Percentiles rank a stretch among this genome's conserved stretches.
These are phyloP conservation scores for Cerceris rybyensis DNA, from an alignment of 2,888 invertebrate species.

Conservation along the genomic window DNA sequence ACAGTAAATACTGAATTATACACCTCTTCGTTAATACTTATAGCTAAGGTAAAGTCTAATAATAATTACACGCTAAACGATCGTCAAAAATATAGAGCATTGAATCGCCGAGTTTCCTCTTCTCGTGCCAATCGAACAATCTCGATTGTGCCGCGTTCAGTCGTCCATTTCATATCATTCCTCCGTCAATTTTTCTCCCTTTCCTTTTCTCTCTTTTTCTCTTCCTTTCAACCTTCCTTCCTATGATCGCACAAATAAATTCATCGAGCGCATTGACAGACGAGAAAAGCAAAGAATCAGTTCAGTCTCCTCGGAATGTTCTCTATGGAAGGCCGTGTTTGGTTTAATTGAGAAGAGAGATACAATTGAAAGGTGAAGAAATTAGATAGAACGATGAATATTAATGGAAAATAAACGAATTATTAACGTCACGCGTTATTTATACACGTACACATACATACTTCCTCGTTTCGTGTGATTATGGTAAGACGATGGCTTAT, in stretches of 20 bases:
- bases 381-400: conserved; percentile 28
- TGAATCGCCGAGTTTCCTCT: conserved; percentile 27
- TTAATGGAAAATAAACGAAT: conserved; percentile 1
- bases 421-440: conserved; percentile 1
- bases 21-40: conserved; percentile 30
- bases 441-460: conserved; percentile 12
- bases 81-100: conserved; percentile 41
- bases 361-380: conserved; percentile 13
- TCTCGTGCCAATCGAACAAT: conserved; percentile 25
- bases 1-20: conserved; percentile 53
- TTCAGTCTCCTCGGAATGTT: conserved; percentile 65
- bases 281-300: conserved; percentile 19
- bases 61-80: conserved; percentile 53
- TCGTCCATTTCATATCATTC: conserved; percentile 11
- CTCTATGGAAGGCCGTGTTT: conserved; percentile 66
- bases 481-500: conserved; percentile 51
- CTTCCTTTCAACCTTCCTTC: background rate
- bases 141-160: conserved; percentile 19
- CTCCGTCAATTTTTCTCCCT: background rate
- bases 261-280: conserved; percentile 21
- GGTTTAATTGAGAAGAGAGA: conserved; percentile 53
- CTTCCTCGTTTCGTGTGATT: conserved; percentile 9
- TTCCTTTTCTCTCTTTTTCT: background rate
- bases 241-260: background rate
- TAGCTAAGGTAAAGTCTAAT: conserved; percentile 31